Base-by-base conservation (phyloP, 2,797 vertebrate genomes). In the Notoglanidium macrostoma region DNA sequence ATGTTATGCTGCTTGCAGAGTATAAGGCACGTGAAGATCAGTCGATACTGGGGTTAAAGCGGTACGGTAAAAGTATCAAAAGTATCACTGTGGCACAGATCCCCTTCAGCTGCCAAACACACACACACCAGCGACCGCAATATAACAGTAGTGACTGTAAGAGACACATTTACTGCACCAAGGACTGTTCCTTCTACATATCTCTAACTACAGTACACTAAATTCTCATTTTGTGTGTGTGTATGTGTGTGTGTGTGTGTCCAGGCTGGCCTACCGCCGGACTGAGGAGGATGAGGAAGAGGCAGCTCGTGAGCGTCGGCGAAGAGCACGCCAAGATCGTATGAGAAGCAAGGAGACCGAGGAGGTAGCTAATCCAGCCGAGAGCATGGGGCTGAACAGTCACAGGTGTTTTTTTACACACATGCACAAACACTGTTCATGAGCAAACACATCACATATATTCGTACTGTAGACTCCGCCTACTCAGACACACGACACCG, bases 201-300 rank as follows among this genome's bases (percentile, higher is more conserved):
- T 86, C 54, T 49, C 12, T 57, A 73, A 61, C 21, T 61, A 59
- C 35, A 61, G 32, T 40, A 61, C 1, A 80, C 21, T 59, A 79
- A 59, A 59, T 32, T 7, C 49, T n/a, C 12, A 49, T 9, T 72
- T 76, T 46, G 63, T 67, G 63, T 65, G 54, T 65, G 59, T 76
- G 26, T 65, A 29, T 9, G 63, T 82, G 32, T 59, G 73, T 80
- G 78, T 86, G 51, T 51, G 85, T 70, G 67, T 78, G 79, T 86
- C 5, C 93, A 99, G 98, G 92, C 91, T 98, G 89, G 96, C 97
- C 83, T 96, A 94, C 88, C 94, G 96, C 70, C 95, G 95, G 83
- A 97, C 93, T 0, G 97, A 99, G 0, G 98, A 99, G 0, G 98
- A 99, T 1, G 98, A 99, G 0, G 98, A 99, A 89, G 98, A 99